phyloP scores from a whole-genome alignment of 1,140 invertebrate species.

The Lepidostoma basale region DNA sequence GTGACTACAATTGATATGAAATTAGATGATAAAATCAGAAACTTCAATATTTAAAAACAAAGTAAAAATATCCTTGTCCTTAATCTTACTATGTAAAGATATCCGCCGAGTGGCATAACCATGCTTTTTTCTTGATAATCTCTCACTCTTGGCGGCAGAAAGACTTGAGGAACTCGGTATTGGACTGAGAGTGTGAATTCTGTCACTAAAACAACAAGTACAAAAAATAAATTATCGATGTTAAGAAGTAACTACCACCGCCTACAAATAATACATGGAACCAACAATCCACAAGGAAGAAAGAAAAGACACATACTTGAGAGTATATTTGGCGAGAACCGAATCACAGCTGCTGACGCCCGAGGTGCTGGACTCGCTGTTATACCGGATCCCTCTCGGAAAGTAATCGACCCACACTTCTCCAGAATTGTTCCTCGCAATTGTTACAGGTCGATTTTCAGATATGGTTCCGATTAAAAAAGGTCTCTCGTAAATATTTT shows the following conservation, averaged over 20 bases:
- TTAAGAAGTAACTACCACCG: neutral
- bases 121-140: conserved; percentile 50
- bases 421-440: conserved; percentile 52
- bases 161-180: conserved; percentile 79
- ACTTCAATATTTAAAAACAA: no score
- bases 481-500: conserved; percentile 49
- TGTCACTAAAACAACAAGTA: conserved; percentile 61
- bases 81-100: conserved; percentile 61
- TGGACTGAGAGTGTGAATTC: conserved; percentile 77
- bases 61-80: no score
- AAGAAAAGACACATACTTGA: conserved; percentile 54
- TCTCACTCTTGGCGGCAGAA: conserved; percentile 56
- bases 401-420: conserved; percentile 59
- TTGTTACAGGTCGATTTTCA: conserved; percentile 50
- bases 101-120: conserved; percentile 57
- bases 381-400: conserved; percentile 52
- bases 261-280: no score
- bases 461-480: conserved; percentile 49
- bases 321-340: conserved; percentile 61
- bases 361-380: conserved; percentile 79
- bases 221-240: conserved; percentile 19
- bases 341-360: conserved; percentile 81
- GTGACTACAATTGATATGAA: no score
- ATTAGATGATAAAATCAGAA: no score
- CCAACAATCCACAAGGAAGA: no score